These are phyloP conservation scores for Neosilurus mollespiculum DNA, from an alignment of 2,797 vertebrate species.

Conservation along the genomic window DNA sequence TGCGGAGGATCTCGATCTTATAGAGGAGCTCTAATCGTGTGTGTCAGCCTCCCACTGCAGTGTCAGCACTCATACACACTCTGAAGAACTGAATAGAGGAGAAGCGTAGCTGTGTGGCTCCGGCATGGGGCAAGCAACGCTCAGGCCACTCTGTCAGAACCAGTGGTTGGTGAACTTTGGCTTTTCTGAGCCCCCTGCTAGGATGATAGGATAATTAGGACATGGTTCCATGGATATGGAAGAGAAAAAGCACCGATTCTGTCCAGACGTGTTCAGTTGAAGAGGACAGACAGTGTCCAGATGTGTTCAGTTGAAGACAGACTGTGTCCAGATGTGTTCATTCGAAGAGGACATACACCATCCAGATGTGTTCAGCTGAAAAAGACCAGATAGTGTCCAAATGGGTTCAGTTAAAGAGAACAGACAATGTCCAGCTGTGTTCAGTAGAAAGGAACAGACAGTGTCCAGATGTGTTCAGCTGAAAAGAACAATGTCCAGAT, in stretches of 20 bases:
- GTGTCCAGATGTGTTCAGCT: background rate
- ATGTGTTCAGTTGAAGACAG: no score
- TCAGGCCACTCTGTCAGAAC: constrained; percentile 57
- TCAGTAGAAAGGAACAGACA: background rate
- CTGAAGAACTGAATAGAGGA: constrained; percentile 57
- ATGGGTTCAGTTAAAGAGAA: background rate
- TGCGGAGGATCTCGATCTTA: background rate
- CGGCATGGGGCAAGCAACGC: constrained; percentile 42
- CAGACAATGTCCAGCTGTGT: background rate
- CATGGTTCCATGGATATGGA: constrained; percentile 39
- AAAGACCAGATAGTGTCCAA: background rate
- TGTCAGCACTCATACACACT: constrained; percentile 73
- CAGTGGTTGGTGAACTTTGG: constrained; percentile 64
- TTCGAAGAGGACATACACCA: background rate
- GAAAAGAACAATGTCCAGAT: background rate
- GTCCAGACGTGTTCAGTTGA: background rate
- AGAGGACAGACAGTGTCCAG: no score
- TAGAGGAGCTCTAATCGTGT: constrained; percentile 70
- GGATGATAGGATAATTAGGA: constrained; percentile 36
- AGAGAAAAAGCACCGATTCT: constrained; percentile 5
- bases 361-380: background rate
- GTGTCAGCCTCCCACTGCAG: constrained; percentile 74
- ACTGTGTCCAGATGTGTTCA: background rate
- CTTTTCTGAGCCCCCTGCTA: constrained; percentile 54
- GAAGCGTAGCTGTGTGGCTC: constrained; percentile 22